phyloP scores from a whole-genome alignment of 2,888 invertebrate species.

The Drosophila anceps region DNA sequence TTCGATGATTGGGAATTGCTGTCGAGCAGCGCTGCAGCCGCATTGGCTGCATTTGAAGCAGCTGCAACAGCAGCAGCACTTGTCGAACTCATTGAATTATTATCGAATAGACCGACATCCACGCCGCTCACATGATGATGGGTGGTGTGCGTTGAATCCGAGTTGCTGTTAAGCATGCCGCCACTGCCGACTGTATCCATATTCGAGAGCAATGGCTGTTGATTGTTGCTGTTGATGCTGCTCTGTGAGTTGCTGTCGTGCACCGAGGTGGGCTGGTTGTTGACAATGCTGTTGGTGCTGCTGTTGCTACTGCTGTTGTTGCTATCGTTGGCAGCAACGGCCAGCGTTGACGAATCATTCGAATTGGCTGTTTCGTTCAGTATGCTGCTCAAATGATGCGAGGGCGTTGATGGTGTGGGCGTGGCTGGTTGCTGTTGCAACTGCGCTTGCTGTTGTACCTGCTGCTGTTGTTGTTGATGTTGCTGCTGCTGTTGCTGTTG shows the following conservation, averaged over 20 bases:
- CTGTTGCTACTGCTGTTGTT: constrained; percentile 85
- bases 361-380: constrained; percentile 84
- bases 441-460: constrained; percentile 45
- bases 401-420: constrained; percentile 70
- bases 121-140: constrained; percentile 65
- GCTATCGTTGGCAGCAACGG: constrained; percentile 84
- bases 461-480: constrained; percentile 69
- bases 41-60: constrained; percentile 72
- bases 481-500: constrained; percentile 62
- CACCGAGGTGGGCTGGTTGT: constrained; percentile 85
- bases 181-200: constrained; percentile 63
- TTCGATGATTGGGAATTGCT: constrained; percentile 83
- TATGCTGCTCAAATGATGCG: constrained; percentile 81
- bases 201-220: constrained; percentile 73
- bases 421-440: constrained; percentile 65
- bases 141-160: constrained; percentile 75
- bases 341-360: constrained; percentile 84
- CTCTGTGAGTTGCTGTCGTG: constrained; percentile 85
- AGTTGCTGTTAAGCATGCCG: constrained; percentile 80
- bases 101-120: constrained; percentile 81
- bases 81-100: constrained; percentile 83
- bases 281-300: constrained; percentile 84
- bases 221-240: constrained; percentile 83
- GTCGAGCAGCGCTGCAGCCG: constrained; percentile 80
- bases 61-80: constrained; percentile 76